Base-by-base conservation (phyloP, 2,797 vertebrate species). In the Labeo calbasu region DNA sequence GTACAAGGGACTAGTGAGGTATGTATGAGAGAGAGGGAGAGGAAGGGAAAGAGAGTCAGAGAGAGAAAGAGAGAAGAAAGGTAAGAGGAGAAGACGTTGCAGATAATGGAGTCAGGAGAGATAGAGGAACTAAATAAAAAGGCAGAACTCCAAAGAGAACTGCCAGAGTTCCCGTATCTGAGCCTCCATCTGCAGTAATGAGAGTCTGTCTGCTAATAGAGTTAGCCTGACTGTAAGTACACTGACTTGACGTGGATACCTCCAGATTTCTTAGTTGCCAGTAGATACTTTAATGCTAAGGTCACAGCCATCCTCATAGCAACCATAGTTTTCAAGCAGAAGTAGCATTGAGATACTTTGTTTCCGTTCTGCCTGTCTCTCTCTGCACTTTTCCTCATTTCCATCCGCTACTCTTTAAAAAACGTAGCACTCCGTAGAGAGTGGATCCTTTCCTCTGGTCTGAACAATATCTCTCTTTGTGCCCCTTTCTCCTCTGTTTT, bases 281-380 rank as follows among this genome's bases (percentile, higher is more conserved):
- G 21, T 14, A 25, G 63, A 6, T 40, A 63, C 19, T 53, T 71
- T 63, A 87, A 85, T 88, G 83, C 82, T 90, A 87, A 92, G 87
- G 85, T 88, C 87, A 89, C 85, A 86, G 89, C 88, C 88, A 83
- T 77, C n/a, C 46, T 84, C 59, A 25, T 84, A 65, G 71, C 63
- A 84, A 53, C 63, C 57, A 40, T 15, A 25, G 43, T 28, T 72
- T 73, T 75, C 10, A 59, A 59, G 53, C 15, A 72, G 68, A 81
- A 59, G 48, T 32, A 79, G 25, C 50, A 68, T 80, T 84, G 73
- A 84, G 53, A 25, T 68, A 82, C 59, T 76, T 70, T 59, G 17
- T 72, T 70, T 66, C 19, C 32, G 5, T 48, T 59, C 13, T 72
- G 6, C 63, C 51, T 15, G 21, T 48, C 53, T 80, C 21, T 80